These are phyloP conservation scores for Xiphophorus birchmanni DNA, from an alignment of 2,797 vertebrate species.

Conservation along the genomic window DNA sequence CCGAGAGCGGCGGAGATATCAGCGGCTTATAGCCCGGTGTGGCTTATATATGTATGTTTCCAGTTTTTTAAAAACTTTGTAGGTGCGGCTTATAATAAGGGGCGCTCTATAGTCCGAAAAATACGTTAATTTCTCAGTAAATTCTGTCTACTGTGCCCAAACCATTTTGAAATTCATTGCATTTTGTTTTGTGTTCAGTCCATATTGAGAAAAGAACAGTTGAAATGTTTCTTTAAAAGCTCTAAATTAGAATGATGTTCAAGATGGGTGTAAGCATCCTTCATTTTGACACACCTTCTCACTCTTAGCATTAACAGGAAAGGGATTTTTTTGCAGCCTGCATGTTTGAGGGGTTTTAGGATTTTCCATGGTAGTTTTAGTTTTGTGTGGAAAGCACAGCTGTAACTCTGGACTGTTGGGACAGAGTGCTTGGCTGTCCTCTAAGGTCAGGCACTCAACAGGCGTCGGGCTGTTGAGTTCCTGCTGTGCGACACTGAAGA, in stretches of 20 bases:
- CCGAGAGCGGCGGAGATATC: no score
- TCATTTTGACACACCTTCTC: not conserved
- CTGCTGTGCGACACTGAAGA: conserved; percentile 66
- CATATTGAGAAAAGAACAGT: not conserved
- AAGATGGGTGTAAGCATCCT: not conserved
- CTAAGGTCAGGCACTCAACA: conserved; percentile 63
- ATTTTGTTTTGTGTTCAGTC: not conserved
- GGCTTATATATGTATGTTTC: no score
- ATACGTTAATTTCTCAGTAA: not conserved
- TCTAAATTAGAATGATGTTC: not conserved
- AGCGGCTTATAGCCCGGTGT: no score
- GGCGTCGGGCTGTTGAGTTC: conserved; percentile 58
- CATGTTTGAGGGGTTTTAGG: conserved; percentile 18
- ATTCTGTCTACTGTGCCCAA: not conserved
- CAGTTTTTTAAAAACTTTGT: no score
- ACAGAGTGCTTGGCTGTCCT: conserved; percentile 52
- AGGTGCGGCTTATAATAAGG: no score
- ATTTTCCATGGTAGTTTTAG: conserved; percentile 45
- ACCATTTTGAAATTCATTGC: not conserved
- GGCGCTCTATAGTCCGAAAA: no score
- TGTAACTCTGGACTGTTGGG: conserved; percentile 59
- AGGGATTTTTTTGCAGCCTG: not conserved
- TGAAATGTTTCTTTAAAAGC: not conserved
- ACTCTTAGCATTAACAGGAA: not conserved
- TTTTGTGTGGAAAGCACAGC: conserved; percentile 58